Base-by-base conservation (phyloP, 2,113 vertebrate genomes). In the Corythornis cristatus region DNA sequence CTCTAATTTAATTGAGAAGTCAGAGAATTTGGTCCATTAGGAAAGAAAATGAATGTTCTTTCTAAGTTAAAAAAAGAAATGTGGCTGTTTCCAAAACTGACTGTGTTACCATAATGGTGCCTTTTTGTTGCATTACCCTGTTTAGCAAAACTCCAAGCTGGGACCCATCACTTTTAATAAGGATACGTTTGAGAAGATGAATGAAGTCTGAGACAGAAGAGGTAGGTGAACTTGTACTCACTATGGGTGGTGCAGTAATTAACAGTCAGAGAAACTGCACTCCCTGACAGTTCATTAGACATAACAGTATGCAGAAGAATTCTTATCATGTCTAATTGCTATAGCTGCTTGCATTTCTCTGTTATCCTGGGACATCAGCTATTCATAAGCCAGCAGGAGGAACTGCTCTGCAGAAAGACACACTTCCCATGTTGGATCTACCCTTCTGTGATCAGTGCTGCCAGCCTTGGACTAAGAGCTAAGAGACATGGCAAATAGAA, bases 291-390 rank as follows among this genome's bases (percentile, higher is more conserved):
- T 88, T 96, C 95, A 89, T 97, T 96, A 96, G 90, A 96, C 83
- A 93, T 90, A 97, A 93, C 89, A 90, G 84, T 96, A 86, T 92
- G 96, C 88, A 65, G 93, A 96, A 87, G 96, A 95, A 93, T 65
- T 86, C 78, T 91, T 94, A 87, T 93, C 91, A 79, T 88, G 56
- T 95, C 90, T 96, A 81, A 95, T 92, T 95, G 71, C 80, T 86
- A 23, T 86, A 86, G 68, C 56, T 66, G 80, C 70, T 94, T 87
- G 68, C 57, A 86, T 90, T 93, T 84, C 73, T 93, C 50, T 67
- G 64, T 83, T 87, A 15, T 35, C 31, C 19, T 31, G 33, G n/a
- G 64, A 56, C 71, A 92, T 71, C 68, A 82, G 17, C 45, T 78
- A 91, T 83, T 93, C 79, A 81, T 81, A 96, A 93, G 88, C 29